Conservation (phyloP, 1,140 invertebrate genomes). For the Zaprionus capensis region DNA sequence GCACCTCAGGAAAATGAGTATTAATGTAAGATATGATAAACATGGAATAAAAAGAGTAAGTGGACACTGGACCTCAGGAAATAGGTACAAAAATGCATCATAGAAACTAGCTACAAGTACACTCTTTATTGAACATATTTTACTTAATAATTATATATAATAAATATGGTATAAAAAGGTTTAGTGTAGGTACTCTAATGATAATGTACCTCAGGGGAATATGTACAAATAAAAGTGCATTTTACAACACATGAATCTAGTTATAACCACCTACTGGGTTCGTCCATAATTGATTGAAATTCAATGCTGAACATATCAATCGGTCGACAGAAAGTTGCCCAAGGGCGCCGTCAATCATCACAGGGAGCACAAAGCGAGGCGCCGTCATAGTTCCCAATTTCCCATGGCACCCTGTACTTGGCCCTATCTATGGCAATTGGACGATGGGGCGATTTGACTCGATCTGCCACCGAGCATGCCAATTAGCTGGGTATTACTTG, state of each 20-base stretch:
- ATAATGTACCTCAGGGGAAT: not conserved
- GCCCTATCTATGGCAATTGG: conserved; percentile 5
- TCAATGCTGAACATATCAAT: not conserved
- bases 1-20: too few relatives aligned
- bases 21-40: not conserved
- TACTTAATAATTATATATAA: too few relatives aligned
- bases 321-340: not conserved
- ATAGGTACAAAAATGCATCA: not conserved
- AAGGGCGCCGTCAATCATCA: conserved; percentile 20
- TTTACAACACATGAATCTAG: not conserved
- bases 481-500: conserved; percentile 27
- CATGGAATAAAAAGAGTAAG: too few relatives aligned
- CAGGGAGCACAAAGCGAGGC: not conserved
- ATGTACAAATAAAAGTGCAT: not conserved
- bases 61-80: too few relatives aligned
- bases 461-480: conserved; percentile 31
- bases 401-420: conserved; percentile 11
- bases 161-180: not conserved
- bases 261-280: too few relatives aligned
- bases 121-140: too few relatives aligned
- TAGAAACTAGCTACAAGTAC: too few relatives aligned
- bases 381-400: not conserved
- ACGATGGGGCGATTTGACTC: not conserved
- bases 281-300: not conserved
- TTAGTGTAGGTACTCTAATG: not conserved